These are phyloP conservation scores for Astropecten irregularis DNA, from an alignment of 53 echinoderm and acorn worm species.

Conservation along the genomic window DNA sequence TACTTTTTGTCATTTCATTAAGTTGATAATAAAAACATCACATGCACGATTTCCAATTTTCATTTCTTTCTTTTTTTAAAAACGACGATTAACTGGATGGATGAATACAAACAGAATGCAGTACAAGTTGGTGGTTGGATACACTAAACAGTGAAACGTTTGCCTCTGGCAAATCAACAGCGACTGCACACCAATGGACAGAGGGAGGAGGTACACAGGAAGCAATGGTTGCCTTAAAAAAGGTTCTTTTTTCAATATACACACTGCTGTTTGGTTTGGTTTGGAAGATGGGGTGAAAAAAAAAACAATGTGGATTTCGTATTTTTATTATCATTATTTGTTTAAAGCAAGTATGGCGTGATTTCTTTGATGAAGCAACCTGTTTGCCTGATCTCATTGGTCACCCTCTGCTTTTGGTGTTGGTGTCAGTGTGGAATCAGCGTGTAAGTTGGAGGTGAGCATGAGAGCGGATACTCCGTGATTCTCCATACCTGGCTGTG, in stretches of 20 bases:
- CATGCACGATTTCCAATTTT: slow-evolving; percentile 43
- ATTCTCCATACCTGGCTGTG: slow-evolving; percentile 72
- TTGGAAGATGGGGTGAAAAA: slow-evolving; percentile 49
- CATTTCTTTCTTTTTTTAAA: slow-evolving; percentile 14
- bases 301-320: too few species aligned
- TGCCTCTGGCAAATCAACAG: slow-evolving; percentile 53
- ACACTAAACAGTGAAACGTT: neutral
- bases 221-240: slow-evolving; percentile 44
- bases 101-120: slow-evolving; percentile 46
- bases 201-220: slow-evolving; percentile 38
- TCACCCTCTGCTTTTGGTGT: slow-evolving; percentile 40
- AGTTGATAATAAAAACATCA: slow-evolving; percentile 56
- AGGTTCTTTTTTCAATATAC: slow-evolving; percentile 29
- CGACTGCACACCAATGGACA: slow-evolving; percentile 43
- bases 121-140: slow-evolving; percentile 41
- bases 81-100: slow-evolving; percentile 32
- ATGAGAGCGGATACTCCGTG: slow-evolving; percentile 69
- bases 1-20: slow-evolving; percentile 9
- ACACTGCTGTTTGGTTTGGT: slow-evolving; percentile 4
- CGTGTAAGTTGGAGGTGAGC: slow-evolving; percentile 56
- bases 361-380: neutral
- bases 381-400: slow-evolving; percentile 41
- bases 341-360: slow-evolving; percentile 50
- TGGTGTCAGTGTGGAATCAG: slow-evolving; percentile 45
- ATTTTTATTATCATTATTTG: neutral